These are phyloP conservation scores for Chelmon rostratus DNA, from an alignment of 2,797 vertebrate genomes.

Conservation along the genomic window DNA sequence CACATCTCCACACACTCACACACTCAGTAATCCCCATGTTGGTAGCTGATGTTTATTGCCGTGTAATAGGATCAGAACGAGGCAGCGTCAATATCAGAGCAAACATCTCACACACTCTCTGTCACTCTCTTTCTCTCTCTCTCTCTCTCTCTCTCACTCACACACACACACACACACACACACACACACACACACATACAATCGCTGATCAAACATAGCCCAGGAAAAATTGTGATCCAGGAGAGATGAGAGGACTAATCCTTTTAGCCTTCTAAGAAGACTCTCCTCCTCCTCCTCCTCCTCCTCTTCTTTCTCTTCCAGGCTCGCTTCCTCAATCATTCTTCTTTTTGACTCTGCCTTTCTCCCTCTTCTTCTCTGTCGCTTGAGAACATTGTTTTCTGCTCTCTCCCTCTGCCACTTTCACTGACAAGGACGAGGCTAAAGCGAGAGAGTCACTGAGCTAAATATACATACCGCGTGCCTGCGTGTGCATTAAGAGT, in stretches of 20 bases:
- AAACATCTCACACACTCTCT: constrained; percentile 81
- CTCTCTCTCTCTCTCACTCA: background rate
- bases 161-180: background rate
- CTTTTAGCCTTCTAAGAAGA: constrained; percentile 89
- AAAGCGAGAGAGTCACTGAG: constrained; percentile 39
- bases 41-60: constrained; percentile 90
- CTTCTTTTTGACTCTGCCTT: constrained; percentile 32
- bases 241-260: constrained; percentile 90
- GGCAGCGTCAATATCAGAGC: constrained; percentile 88
- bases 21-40: constrained; percentile 76
- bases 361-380: constrained; percentile 39
- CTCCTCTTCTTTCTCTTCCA: constrained; percentile 50
- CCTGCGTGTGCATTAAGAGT: constrained; percentile 34
- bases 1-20: constrained; percentile 54
- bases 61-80: constrained; percentile 94
- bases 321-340: constrained; percentile 58
- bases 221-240: constrained; percentile 84
- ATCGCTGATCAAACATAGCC: constrained; percentile 74
- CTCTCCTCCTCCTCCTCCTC: constrained; percentile 81
- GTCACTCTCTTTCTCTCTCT: constrained; percentile 6
- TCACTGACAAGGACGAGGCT: constrained; percentile 47
- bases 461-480: constrained; percentile 76
- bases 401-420: constrained; percentile 44
- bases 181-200: constrained; percentile 17
- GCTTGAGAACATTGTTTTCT: constrained; percentile 61